A percentile compares a stretch with the other conserved stretches of the same genome.
Conservation (phyloP, 2,888 invertebrate genomes). For the Molanna angustata region DNA sequence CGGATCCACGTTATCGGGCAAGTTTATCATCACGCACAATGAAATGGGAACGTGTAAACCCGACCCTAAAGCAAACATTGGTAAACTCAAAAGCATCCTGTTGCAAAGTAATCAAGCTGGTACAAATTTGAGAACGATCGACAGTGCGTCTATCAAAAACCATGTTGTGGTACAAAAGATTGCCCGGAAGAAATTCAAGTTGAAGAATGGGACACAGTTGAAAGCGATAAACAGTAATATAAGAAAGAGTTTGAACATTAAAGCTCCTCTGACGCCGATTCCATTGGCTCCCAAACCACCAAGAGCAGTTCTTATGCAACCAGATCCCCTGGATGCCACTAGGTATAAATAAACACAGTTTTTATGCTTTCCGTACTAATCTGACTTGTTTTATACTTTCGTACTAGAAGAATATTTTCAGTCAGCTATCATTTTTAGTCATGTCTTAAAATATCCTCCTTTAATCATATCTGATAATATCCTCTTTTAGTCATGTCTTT, state of each 20-base stretch:
- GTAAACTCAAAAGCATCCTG: conserved; percentile 1
- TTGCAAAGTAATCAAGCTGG: conserved; percentile 4
- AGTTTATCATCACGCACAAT: conserved; percentile 16
- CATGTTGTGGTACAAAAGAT: background rate
- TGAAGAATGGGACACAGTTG: conserved; percentile 13
- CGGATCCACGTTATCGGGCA: conserved; percentile 3
- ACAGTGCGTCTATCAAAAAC: background rate
- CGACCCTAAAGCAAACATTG: conserved; percentile 2
- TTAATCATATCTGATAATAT: too few species aligned
- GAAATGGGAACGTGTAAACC: conserved; percentile 11
- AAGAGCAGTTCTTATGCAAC: conserved; percentile 14
- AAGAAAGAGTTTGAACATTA: conserved; percentile 8
- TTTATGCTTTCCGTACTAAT: background rate
- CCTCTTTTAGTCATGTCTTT: too few species aligned
- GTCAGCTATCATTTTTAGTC: too few species aligned
- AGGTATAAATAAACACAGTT: conserved; percentile 11
- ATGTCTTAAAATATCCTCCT: background rate
- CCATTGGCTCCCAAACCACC: conserved; percentile 20
- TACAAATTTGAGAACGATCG: background rate
- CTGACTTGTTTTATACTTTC: too few species aligned
- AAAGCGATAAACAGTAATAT: conserved; percentile 6
- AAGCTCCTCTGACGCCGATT: conserved; percentile 14
- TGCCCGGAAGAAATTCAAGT: conserved; percentile 2
- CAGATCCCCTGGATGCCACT: conserved; percentile 10
- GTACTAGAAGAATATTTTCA: too few species aligned